Conservation (phyloP, 2,113 vertebrate species). For the Oryzias javanicus region DNA sequence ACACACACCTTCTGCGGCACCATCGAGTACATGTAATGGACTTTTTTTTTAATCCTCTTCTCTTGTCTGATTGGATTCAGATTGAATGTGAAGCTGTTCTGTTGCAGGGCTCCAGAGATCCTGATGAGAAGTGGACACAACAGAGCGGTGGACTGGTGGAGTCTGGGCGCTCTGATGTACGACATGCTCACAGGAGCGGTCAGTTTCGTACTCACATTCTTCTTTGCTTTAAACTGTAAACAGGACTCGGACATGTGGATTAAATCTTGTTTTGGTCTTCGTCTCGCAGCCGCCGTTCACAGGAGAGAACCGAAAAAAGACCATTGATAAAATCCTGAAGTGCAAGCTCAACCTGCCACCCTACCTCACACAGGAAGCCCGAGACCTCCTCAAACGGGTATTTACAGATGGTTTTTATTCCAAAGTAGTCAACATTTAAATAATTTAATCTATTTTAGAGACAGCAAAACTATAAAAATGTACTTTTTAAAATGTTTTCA, state of each 20-base stretch:
- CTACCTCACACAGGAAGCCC: conserved; percentile 99
- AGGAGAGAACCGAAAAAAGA: conserved; percentile 98
- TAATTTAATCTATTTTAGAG: too few species aligned
- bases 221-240: not conserved
- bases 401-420: not conserved
- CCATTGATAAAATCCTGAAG: conserved; percentile 99
- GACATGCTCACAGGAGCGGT: conserved; percentile 99
- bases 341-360: conserved; percentile 99
- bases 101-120: conserved; percentile 95
- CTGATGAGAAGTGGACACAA: conserved; percentile 98
- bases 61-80: too few species aligned
- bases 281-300: conserved; percentile 90
- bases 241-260: not conserved
- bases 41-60: not conserved
- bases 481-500: too few species aligned
- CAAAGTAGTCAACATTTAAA: too few species aligned
- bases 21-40: conserved; percentile 97
- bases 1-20: conserved; percentile 99
- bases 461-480: too few species aligned
- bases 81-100: not conserved
- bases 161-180: conserved; percentile 98
- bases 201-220: conserved; percentile 69
- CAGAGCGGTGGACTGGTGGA: conserved; percentile 99
- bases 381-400: conserved; percentile 99
- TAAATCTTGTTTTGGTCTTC: not conserved